These are phyloP conservation scores for Tamias sibiricus DNA, from an alignment of 2,113 vertebrate species.

Conservation along the genomic window DNA sequence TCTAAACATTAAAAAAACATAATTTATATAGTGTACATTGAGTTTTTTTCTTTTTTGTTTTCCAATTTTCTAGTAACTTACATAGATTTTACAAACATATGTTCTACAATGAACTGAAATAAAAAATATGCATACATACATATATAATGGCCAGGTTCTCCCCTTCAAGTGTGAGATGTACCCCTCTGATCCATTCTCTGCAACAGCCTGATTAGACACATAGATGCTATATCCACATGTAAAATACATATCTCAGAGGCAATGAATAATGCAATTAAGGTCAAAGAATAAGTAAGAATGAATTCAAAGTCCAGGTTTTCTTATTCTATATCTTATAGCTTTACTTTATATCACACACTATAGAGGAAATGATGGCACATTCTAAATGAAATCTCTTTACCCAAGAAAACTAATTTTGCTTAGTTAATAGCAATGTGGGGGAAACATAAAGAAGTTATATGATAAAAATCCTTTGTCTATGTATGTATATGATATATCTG, in stretches of 20 bases:
- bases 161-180: background rate
- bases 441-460: background rate
- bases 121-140: background rate
- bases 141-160: background rate
- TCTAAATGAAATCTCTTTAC: background rate
- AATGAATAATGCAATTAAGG: background rate
- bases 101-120: background rate
- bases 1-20: background rate
- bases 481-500: background rate
- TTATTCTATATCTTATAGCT: background rate
- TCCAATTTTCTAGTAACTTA: background rate
- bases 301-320: background rate
- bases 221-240: background rate
- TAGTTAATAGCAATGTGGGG: background rate
- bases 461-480: background rate
- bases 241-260: background rate
- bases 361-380: background rate
- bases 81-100: background rate
- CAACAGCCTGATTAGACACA: background rate
- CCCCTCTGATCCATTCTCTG: background rate
- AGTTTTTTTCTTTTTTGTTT: background rate
- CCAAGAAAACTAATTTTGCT: background rate
- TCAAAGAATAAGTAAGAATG: background rate
- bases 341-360: background rate
- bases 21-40: background rate